A percentile compares a stretch with the other conserved stretches of the same genome.
phyloP scores from a whole-genome alignment of 2,888 invertebrate species.

The Prosopocoilus inquinatus region DNA sequence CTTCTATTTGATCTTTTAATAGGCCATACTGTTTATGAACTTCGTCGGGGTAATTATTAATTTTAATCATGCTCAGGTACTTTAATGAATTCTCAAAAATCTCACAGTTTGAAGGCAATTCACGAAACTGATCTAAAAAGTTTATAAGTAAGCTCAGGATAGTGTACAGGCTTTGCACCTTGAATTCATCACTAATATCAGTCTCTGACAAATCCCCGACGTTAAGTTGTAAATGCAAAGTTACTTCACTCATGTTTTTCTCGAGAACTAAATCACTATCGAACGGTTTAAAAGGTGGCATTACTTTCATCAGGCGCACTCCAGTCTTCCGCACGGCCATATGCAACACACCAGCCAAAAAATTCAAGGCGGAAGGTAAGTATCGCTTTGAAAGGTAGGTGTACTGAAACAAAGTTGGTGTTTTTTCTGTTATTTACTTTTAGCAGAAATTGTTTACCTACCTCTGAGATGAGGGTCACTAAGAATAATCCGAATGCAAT shows the following conservation, averaged over 20 bases:
- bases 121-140: constrained; percentile 55
- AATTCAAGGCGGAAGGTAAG: constrained; percentile 78
- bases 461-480: constrained; percentile 71
- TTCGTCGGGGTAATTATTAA: constrained; percentile 62
- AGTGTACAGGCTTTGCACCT: constrained; percentile 60
- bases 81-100: constrained; percentile 57
- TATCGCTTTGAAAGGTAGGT: constrained; percentile 75
- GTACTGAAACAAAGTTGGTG: constrained; percentile 56
- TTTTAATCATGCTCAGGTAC: constrained; percentile 57
- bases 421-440: background rate
- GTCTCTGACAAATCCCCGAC: constrained; percentile 57
- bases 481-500: constrained; percentile 77
- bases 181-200: constrained; percentile 62
- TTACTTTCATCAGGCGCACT: constrained; percentile 60
- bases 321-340: constrained; percentile 64
- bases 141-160: constrained; percentile 59
- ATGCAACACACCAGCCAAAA: constrained; percentile 72
- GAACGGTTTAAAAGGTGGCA: constrained; percentile 67
- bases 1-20: constrained; percentile 53
- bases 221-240: constrained; percentile 51
- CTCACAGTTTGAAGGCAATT: constrained; percentile 44
- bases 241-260: constrained; percentile 49
- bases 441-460: constrained; percentile 41
- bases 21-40: constrained; percentile 53
- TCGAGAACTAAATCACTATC: constrained; percentile 55